These are phyloP conservation scores for Labeo calbasu DNA, from an alignment of 2,797 vertebrate genomes.

Conservation along the genomic window DNA sequence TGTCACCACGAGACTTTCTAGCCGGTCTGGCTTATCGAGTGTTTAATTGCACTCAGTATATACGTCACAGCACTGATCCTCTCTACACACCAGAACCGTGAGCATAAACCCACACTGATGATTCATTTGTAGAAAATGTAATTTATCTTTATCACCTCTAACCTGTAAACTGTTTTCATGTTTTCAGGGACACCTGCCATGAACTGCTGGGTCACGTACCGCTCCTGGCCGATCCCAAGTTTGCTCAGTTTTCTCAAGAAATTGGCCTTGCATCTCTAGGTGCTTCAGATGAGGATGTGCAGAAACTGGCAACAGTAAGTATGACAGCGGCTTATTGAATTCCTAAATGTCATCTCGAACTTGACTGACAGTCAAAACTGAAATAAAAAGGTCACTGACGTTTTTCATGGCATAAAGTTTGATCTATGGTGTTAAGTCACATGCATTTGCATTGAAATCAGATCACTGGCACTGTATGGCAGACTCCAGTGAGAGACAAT, in stretches of 20 bases:
- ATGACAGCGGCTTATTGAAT: slow-evolving; percentile 8
- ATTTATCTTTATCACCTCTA: not conserved
- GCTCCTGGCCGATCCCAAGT: slow-evolving; percentile 93
- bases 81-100: slow-evolving; percentile 98
- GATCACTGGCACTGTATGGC: slow-evolving; percentile 4
- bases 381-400: slow-evolving; percentile 49
- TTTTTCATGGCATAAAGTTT: slow-evolving; percentile 33
- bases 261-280: slow-evolving; percentile 94
- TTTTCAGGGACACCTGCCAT: slow-evolving; percentile 91
- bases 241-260: slow-evolving; percentile 97
- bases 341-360: slow-evolving; percentile 44
- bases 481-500: slow-evolving; percentile 11
- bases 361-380: slow-evolving; percentile 34
- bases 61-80: slow-evolving; percentile 93
- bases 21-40: slow-evolving; percentile 94
- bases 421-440: slow-evolving; percentile 39
- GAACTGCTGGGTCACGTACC: slow-evolving; percentile 96
- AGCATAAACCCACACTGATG: slow-evolving; percentile 71
- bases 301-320: slow-evolving; percentile 97
- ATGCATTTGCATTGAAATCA: slow-evolving; percentile 48
- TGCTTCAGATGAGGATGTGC: slow-evolving; percentile 92
- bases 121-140: not conserved
- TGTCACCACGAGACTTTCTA: slow-evolving; percentile 94
- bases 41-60: slow-evolving; percentile 96
- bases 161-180: not conserved